Conservation (phyloP, 1,140 invertebrate species). For the Apis cerana region DNA sequence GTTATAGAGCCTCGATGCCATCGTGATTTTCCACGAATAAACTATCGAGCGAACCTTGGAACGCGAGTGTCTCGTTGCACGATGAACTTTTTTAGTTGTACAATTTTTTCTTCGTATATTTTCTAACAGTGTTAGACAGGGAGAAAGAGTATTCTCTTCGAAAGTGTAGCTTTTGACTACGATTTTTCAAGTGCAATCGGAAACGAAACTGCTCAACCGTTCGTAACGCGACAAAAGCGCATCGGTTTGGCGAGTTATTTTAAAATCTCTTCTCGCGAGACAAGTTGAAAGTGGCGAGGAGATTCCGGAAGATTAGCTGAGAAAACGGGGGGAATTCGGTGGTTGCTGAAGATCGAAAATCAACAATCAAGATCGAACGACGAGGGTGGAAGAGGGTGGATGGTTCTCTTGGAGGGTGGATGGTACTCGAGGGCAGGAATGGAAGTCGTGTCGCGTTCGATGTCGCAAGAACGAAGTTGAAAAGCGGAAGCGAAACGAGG, state of each 20-base stretch:
- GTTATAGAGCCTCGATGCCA: no score
- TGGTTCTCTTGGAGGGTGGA: neutral
- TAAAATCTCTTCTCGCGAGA: constrained; percentile 5
- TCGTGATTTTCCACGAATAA: neutral
- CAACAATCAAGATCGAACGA: neutral
- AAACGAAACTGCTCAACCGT: neutral
- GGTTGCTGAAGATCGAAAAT: neutral
- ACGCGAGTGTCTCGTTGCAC: neutral
- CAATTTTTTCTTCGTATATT: no score
- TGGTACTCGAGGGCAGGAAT: neutral
- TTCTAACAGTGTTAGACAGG: no score
- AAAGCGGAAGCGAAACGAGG: constrained; percentile 14
- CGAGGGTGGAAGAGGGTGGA: neutral
- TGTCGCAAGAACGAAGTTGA: no score
- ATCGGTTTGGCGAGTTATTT: constrained; percentile 19
- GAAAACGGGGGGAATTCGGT: neutral
- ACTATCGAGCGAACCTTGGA: neutral
- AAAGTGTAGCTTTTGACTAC: neutral
- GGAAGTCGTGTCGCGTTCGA: no score
- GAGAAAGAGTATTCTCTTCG: no score
- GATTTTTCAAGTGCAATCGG: constrained; percentile 2
- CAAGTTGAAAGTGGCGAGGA: neutral
- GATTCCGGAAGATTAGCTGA: constrained; percentile 24
- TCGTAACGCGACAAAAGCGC: constrained; percentile 16
- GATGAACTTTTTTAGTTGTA: no score